phyloP scores from a whole-genome alignment of 2,113 vertebrate genomes.

The Piprites chloris region DNA sequence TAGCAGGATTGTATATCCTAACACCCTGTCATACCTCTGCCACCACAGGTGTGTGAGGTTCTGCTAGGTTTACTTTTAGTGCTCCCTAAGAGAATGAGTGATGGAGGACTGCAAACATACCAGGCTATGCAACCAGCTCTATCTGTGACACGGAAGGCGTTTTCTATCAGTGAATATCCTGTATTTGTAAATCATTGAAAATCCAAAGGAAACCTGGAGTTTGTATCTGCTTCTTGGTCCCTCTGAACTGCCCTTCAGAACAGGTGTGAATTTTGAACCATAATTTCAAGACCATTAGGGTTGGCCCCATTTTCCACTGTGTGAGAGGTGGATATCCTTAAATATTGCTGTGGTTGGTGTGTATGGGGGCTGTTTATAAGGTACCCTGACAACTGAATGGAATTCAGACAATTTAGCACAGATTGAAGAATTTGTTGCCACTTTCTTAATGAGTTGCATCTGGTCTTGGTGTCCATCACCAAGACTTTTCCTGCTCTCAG shows the following conservation, averaged over 20 bases:
- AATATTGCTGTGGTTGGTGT: background rate
- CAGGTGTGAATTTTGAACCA: background rate
- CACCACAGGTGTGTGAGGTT: background rate
- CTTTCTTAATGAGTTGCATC: background rate
- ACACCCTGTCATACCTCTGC: background rate
- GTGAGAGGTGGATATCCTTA: background rate
- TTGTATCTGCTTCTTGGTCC: background rate
- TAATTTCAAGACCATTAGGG: background rate
- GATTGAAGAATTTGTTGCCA: background rate
- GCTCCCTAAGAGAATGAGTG: background rate
- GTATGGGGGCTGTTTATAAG: background rate
- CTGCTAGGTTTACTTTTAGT: background rate
- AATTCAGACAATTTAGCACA: background rate
- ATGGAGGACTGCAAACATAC: background rate
- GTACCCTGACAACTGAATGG: background rate
- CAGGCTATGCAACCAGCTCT: background rate
- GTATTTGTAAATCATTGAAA: background rate
- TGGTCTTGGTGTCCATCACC: background rate
- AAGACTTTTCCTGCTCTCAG: background rate
- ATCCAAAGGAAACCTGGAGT: background rate
- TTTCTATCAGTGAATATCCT: background rate
- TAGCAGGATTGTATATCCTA: background rate
- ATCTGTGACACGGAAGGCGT: background rate
- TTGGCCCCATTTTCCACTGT: background rate
- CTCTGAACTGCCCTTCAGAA: background rate